These are phyloP conservation scores for Aspidiotus destructor DNA, from an alignment of 2,888 invertebrate species.

Conservation along the genomic window DNA sequence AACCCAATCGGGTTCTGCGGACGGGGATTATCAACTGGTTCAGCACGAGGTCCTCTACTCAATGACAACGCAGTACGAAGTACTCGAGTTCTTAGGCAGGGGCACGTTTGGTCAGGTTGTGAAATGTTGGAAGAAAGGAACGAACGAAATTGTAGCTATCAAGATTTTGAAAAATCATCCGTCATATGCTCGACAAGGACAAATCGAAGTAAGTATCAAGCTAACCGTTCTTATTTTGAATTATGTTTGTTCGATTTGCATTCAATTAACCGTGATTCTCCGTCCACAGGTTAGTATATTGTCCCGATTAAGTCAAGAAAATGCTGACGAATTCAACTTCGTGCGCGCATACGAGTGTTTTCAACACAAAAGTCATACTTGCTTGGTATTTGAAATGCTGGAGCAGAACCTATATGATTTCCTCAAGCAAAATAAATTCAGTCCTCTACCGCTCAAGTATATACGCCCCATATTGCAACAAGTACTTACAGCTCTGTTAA, in stretches of 20 bases:
- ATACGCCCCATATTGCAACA: constrained; percentile 98
- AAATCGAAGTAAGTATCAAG: constrained; percentile 76
- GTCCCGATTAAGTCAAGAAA: constrained; percentile 88
- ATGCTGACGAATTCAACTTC: constrained; percentile 99
- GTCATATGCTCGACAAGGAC: constrained; percentile 98
- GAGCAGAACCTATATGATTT: constrained; percentile 99
- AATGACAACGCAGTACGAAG: constrained; percentile 84
- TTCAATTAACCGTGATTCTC: constrained; percentile 5
- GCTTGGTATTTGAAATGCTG: constrained; percentile 99
- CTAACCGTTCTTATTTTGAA: not conserved
- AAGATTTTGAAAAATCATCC: constrained; percentile 99
- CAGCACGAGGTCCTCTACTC: constrained; percentile 97
- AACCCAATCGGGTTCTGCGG: constrained; percentile 64
- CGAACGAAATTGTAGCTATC: constrained; percentile 99
- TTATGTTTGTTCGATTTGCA: not conserved
- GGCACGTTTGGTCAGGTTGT: constrained; percentile 99
- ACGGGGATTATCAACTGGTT: constrained; percentile 96
- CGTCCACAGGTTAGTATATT: constrained; percentile 67
- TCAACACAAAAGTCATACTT: constrained; percentile 98
- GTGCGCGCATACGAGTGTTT: constrained; percentile 99
- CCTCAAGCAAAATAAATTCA: constrained; percentile 99
- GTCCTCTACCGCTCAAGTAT: constrained; percentile 93
- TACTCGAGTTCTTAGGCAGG: constrained; percentile 96
- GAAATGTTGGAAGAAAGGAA: constrained; percentile 99
- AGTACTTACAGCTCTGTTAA: constrained; percentile 71